Base-by-base conservation (phyloP, 2,797 vertebrate genomes). In the Halcyon badia region DNA sequence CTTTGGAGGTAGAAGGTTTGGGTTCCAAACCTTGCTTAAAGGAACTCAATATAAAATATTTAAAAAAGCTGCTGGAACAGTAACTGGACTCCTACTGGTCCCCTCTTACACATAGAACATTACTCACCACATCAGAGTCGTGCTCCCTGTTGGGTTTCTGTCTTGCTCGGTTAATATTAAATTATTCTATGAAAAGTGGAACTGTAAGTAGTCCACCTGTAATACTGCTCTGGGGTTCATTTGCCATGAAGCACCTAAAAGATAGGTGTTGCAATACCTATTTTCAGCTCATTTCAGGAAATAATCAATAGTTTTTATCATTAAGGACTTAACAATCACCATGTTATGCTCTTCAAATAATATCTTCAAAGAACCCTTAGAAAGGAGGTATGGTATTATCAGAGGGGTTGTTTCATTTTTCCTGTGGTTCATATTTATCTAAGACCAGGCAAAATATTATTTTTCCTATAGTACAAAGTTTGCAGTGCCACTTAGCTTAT, bases 151-250 rank as follows among this genome's bases (percentile, higher is more conserved):
- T 87, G 70, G 35, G 24, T 84, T 94, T 93, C 68, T 86, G 16
- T 82, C 66, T 87, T 90, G 22, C 56, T 82, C 18, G 46, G 56
- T 90, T 83, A 92, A 83, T 83, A 96, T 71, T 93, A 42, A 89
- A 33, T 90, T 90, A 68, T 70, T 79, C 44, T 65, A 3, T 76
- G 83, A 69, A 75, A 93, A 87, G 41, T 58, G 13, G 28, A 84
- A 52, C 33, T 82, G 21, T 24, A 89, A 87, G 51, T 57, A 89
- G 28, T 76, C 39, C 22, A 24, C n/a, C 66, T 54, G 37, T 28
- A 79, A 71, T 88, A 86, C n/a, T 87, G 41, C 57, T 96, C 61
- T 79, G 26, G 56, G 56, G 15, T 79, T 95, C 35, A 56, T 87
- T 95, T 95, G 17, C 42, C 56, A 84, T 42, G 37, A 89, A 48